phyloP scores from a whole-genome alignment of 2,113 vertebrate species.

The Junco hyemalis region DNA sequence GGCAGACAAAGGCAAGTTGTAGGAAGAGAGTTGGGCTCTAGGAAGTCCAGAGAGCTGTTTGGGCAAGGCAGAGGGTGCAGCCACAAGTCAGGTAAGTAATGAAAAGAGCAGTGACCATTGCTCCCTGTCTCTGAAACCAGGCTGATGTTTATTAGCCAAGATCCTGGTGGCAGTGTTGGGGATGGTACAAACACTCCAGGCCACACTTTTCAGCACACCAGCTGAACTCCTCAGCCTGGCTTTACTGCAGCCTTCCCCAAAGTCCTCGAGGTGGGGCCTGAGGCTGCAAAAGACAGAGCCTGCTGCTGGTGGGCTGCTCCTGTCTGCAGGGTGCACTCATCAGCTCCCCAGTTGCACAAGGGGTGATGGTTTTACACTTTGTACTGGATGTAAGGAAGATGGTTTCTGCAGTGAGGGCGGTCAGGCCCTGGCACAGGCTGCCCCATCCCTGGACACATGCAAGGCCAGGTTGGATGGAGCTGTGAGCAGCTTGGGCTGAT shows the following conservation, averaged over 20 bases:
- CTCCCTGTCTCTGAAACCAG: neutral
- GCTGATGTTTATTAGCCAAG: neutral
- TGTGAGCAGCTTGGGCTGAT: neutral
- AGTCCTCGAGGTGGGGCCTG: neutral
- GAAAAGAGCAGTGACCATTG: neutral
- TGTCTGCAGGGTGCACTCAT: neutral
- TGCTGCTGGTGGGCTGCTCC: neutral
- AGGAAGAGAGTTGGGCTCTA: accelerated
- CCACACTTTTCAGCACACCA: neutral
- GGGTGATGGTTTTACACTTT: neutral
- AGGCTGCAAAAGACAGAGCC: neutral
- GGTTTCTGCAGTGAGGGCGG: neutral
- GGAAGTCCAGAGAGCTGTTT: neutral
- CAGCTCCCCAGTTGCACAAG: neutral
- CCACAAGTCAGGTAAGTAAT: neutral
- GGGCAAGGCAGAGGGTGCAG: neutral
- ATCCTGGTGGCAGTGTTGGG: neutral
- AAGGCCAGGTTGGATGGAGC: neutral
- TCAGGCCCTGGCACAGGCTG: neutral
- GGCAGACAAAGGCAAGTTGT: neutral
- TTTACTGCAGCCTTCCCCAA: neutral
- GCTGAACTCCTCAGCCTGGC: neutral
- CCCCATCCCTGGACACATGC: neutral
- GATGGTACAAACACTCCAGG: neutral
- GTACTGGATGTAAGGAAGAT: neutral